Evolutionary conservation across 2,113 vertebrate genomes (phyloP).

Genomic region (Myiagra hebetior): DNA sequence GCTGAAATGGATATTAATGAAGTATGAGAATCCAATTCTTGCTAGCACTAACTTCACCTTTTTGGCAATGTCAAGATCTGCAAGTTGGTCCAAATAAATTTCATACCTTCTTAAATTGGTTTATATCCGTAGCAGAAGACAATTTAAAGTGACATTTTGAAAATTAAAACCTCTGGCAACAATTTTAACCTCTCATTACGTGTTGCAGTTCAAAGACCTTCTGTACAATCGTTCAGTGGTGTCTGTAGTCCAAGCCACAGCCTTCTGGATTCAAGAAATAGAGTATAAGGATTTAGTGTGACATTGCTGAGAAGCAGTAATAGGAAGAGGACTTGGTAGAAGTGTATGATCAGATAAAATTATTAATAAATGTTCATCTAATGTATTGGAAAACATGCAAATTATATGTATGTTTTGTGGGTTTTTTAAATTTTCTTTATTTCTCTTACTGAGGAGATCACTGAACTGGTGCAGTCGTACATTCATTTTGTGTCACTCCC

Average conservation of each 20-base stretch:
- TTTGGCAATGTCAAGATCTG: neutral
- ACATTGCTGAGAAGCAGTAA: neutral
- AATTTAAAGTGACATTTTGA: neutral
- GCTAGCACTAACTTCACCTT: neutral
- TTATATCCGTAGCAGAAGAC: neutral
- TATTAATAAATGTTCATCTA: neutral
- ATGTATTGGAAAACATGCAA: neutral
- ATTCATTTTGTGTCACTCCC: neutral
- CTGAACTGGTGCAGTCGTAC: fast-evolving
- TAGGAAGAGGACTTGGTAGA: neutral
- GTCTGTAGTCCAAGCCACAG: neutral
- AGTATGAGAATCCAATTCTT: neutral
- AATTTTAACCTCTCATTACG: neutral
- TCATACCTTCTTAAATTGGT: neutral
- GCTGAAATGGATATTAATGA: neutral
- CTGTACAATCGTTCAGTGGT: neutral
- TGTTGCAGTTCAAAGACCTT: neutral
- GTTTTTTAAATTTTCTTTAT: neutral
- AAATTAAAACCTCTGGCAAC: neutral
- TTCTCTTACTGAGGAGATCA: neutral
- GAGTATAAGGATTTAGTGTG: neutral
- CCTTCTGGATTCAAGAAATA: neutral
- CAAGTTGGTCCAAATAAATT: neutral
- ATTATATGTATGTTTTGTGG: neutral
- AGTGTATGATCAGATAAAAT: neutral